Evolutionary conservation across 1,140 invertebrate species (phyloP).

Genomic region (Cydia strobilella): DNA sequence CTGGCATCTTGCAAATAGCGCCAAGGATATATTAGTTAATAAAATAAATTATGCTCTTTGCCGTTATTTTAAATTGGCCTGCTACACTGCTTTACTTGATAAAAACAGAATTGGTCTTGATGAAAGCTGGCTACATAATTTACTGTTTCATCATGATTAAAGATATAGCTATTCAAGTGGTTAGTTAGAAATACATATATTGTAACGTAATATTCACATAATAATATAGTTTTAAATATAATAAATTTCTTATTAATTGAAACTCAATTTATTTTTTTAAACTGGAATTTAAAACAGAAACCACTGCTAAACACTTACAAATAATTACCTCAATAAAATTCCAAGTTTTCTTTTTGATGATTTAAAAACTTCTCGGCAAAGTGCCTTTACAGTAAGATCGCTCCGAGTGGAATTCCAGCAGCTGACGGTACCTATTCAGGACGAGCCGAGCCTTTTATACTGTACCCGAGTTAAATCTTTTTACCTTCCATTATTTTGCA

Average conservation of each 20-base stretch:
- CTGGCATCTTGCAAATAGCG: slow-evolving; percentile 6
- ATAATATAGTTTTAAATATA: too few relatives aligned
- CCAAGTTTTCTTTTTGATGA: background rate
- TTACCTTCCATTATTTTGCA: slow-evolving; percentile 19
- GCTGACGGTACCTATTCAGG: slow-evolving; percentile 12
- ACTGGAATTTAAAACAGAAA: background rate
- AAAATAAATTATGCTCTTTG: slow-evolving; percentile 30
- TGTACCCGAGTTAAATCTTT: background rate
- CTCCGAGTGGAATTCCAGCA: slow-evolving; percentile 23
- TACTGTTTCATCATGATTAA: background rate
- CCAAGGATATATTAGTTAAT: slow-evolving; percentile 20
- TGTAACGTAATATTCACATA: too few relatives aligned
- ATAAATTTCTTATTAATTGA: too few relatives aligned
- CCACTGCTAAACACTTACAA: background rate
- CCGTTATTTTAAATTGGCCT: slow-evolving; percentile 11
- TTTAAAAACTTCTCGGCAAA: slow-evolving; percentile 22
- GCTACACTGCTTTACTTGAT: background rate
- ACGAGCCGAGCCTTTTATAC: slow-evolving; percentile 21
- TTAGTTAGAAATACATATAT: too few relatives aligned
- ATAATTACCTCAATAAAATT: background rate
- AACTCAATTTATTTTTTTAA: background rate
- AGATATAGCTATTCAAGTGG: background rate
- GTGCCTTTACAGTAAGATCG: background rate
- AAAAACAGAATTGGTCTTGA: background rate
- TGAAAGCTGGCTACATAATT: slow-evolving; percentile 9